Percentiles rank a stretch among this genome's conserved stretches.
These are phyloP conservation scores for Microlaimidae sp. DNA, from an alignment of 2,888 invertebrate species.

Conservation along the genomic window DNA sequence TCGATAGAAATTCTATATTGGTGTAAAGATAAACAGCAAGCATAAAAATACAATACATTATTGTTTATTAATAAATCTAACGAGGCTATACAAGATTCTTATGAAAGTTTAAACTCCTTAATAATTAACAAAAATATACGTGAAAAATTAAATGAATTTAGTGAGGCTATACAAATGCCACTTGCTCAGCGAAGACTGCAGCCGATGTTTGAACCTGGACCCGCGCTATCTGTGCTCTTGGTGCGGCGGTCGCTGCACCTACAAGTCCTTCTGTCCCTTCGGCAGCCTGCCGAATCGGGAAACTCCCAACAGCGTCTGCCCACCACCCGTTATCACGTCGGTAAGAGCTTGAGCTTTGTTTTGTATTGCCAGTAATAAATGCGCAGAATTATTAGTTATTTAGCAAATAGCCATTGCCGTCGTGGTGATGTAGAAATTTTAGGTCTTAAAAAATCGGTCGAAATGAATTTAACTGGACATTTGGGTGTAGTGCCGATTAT, in stretches of 20 bases:
- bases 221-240: conserved; percentile 80
- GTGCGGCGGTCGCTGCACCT: conserved; percentile 69
- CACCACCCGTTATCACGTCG: conserved; percentile 29
- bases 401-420: too few species aligned
- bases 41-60: conserved; percentile 6
- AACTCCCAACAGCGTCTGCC: conserved; percentile 23
- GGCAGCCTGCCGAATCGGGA: conserved; percentile 7
- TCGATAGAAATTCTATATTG: too few species aligned
- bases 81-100: too few species aligned
- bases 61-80: neutral
- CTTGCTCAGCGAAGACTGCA: conserved; percentile 86
- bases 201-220: conserved; percentile 70
- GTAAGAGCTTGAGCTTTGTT: conserved; percentile 17
- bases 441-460: too few species aligned
- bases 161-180: conserved; percentile 88
- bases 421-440: too few species aligned
- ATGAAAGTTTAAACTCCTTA: conserved; percentile 5
- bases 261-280: conserved; percentile 17
- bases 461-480: too few species aligned
- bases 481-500: too few species aligned
- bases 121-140: neutral
- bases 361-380: too few species aligned
- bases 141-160: conserved; percentile 33
- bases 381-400: too few species aligned
- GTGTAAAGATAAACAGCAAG: too few species aligned